Base-by-base conservation (phyloP, 2,797 vertebrate genomes). In the Champsocephalus gunnari region DNA sequence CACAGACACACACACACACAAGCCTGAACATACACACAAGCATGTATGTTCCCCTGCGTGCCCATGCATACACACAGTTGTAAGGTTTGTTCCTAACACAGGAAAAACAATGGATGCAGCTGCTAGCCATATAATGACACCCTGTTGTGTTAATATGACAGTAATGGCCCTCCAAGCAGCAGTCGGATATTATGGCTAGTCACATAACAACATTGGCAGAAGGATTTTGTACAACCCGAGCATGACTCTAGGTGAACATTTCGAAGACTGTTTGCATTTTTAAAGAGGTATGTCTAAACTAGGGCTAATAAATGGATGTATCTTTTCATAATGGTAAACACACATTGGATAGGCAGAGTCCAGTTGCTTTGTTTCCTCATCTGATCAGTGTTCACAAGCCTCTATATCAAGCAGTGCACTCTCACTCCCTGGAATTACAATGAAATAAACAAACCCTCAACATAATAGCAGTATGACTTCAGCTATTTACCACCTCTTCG, bases 111-210 rank as follows among this genome's bases (percentile, higher is more conserved):
- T 75, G 83, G 79, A 65, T 44, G n/a, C 80, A 82, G 85, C 80
- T 85, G 87, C 81, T 60, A 21, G 86, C 80, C 76, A 72, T 82
- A 69, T 92, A 93, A 94, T 91, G 90, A 89, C 76, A 84, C 86
- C 88, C 88, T 83, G 81, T 87, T 82, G 87, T 77, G 76, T 70
- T 83, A 60, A 76, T 74, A 60, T 81, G 86, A 87, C 81, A 84
- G 88, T 90, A 90, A 92, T 88, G 66, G 87, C 79, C 69, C 83
- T 82, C 85, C 21, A 70, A 87, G 74, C 82, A 83, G 81, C 87
- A 83, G 66, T 71, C 67, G 79, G 76, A 82, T 82, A 89, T 88
- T 87, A 87, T 59, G 65, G 76, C 77, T 55, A 76, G 80, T 76
- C 85, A 81, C 74, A 82, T 66, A 73, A 84, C 56, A 84, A 63